Evolutionary conservation across 2,888 invertebrate genomes (phyloP).

Genomic region (Caenorhabditis uteleia): DNA sequence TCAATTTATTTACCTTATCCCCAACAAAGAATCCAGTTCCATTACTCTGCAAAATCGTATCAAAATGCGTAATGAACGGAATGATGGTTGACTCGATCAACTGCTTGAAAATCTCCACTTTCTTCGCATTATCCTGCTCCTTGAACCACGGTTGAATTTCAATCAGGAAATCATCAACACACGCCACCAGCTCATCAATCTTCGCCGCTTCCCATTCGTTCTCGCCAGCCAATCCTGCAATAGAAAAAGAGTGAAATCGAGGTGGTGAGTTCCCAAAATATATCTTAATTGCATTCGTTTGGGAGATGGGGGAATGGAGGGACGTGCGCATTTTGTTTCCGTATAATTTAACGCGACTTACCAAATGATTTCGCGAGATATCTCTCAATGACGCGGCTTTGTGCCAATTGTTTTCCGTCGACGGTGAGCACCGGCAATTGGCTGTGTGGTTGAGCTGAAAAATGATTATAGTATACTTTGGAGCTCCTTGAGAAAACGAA

Average conservation of each 20-base stretch:
- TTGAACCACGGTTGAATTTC: slow-evolving; percentile 58
- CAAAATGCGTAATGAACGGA: slow-evolving; percentile 56
- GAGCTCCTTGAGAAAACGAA: slow-evolving; percentile 16
- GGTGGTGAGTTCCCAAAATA: background rate
- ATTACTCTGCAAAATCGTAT: slow-evolving; percentile 45
- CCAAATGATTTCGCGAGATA: slow-evolving; percentile 47
- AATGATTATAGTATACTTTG: background rate
- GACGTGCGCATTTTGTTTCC: background rate
- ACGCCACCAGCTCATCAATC: slow-evolving; percentile 50
- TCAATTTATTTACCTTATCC: slow-evolving; percentile 29
- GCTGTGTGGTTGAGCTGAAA: slow-evolving; percentile 50
- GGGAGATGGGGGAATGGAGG: too few species aligned
- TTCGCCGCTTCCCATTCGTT: slow-evolving; percentile 56
- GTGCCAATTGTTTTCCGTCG: slow-evolving; percentile 44
- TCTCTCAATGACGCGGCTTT: slow-evolving; percentile 49
- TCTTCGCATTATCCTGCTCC: slow-evolving; percentile 55
- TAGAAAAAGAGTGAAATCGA: background rate
- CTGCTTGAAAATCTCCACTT: slow-evolving; percentile 55
- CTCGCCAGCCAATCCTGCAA: slow-evolving; percentile 49
- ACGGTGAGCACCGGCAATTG: slow-evolving; percentile 52
- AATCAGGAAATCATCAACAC: slow-evolving; percentile 56
- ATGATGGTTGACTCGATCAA: slow-evolving; percentile 54
- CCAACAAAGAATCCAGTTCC: slow-evolving; percentile 58
- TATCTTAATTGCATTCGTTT: background rate
- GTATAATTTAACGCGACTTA: slow-evolving; percentile 13